Conservation (phyloP, 2,113 vertebrate species). For the Budorcas taxicolor region DNA sequence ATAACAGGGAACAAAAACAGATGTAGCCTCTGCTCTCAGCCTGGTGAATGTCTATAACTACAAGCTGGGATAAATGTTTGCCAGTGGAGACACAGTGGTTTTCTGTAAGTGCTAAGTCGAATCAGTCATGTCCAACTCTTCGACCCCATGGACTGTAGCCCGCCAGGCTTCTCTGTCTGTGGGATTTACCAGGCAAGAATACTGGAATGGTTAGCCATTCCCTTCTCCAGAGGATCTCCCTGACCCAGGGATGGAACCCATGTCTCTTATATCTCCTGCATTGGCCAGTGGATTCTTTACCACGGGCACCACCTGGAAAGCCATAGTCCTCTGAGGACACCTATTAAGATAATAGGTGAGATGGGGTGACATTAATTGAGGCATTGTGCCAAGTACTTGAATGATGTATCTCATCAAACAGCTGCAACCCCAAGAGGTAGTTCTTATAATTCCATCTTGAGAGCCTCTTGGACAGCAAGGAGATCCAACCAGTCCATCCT, state of each 20-base stretch:
- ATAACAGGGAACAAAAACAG: neutral
- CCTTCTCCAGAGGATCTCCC: neutral
- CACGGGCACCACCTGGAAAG: accelerated
- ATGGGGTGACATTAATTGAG: neutral
- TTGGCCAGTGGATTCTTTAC: neutral
- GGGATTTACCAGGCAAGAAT: neutral
- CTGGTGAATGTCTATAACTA: neutral
- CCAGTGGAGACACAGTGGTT: neutral
- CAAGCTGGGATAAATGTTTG: neutral
- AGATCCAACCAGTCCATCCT: neutral
- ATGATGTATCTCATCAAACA: neutral
- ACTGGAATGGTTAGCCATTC: neutral
- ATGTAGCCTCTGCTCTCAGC: neutral
- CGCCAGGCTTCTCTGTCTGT: neutral
- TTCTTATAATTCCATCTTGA: neutral
- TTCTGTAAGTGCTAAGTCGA: neutral
- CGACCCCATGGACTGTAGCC: neutral
- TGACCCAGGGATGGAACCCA: neutral
- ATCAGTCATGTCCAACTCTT: neutral
- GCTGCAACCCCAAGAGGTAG: neutral
- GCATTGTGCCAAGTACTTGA: neutral
- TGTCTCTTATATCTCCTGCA: neutral
- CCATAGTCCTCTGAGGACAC: neutral
- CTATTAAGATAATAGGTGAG: neutral
- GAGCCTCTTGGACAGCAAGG: neutral